Evolutionary conservation across 2,888 invertebrate genomes (phyloP), one percentile per base, ranked within the genome.

Genomic region (Asteroscopus sphinx): DNA sequence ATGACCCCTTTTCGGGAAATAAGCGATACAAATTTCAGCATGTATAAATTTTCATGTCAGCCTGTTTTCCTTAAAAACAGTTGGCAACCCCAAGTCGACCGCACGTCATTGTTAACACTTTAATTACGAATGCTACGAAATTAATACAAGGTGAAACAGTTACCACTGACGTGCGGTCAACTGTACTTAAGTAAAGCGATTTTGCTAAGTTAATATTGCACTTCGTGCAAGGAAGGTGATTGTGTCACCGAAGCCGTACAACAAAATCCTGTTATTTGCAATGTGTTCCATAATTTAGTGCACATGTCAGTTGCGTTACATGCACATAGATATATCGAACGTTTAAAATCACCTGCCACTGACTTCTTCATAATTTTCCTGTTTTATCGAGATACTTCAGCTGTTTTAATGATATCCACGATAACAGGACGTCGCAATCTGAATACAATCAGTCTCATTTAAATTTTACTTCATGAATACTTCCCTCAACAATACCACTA

Each of bases 251-350:
- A 91, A 91, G 82, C 88, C 89, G 68, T 76, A 78, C 81, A 85
- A 81, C 66, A 60, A 80, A 88, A 90, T 90, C 89, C 88, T 80
- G 80, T 89, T 89, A 86, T 58, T 49, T 76, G 73, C 74, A 74
- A 47, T 64, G 52, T 66, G 57, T 53, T 70, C 37, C 52, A 17
- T 56, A 62, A 61, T 41, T 39, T 46, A 41, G 48, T 61, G 63
- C 60, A 64, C 26, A 58, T 60, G 39, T 41, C 15, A 9, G 28
- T 45, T 65, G 44, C 55, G 8, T 11, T 37, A 17, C 9, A 1
- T 12, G 11, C 13, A 15, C 6, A 40, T 25, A 25, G 3, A 28
- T 12, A 32, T 32, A 15, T 1, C 32, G 0, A 13, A 32, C 7
- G 9, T 26, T 17, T 4, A 11, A 12, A 21, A 6, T 15, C 6